These are phyloP conservation scores for Polyodon spathula DNA, from an alignment of 2,113 vertebrate genomes.

Conservation along the genomic window DNA sequence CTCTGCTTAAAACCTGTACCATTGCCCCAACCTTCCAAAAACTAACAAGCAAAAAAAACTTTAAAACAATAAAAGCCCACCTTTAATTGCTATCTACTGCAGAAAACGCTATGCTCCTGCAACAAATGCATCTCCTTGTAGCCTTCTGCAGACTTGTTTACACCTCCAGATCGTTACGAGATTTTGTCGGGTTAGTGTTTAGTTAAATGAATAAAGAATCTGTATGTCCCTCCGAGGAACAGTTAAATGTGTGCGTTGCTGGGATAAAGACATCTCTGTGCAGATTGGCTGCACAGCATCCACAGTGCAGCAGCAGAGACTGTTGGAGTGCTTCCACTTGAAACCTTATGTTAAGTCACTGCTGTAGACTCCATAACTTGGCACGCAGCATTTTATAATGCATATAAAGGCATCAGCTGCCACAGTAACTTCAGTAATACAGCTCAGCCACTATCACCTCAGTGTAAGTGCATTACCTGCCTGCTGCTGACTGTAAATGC, in stretches of 20 bases:
- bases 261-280: slow-evolving; percentile 1
- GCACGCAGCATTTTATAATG: neutral
- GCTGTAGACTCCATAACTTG: neutral
- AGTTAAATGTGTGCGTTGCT: neutral
- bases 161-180: neutral
- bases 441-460: neutral
- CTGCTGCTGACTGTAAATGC: neutral
- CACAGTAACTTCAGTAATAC: neutral
- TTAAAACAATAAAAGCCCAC: too few relatives aligned
- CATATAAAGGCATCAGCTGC: neutral
- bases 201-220: slow-evolving; percentile 2
- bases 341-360: neutral
- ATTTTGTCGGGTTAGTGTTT: neutral
- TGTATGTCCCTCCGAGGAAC: neutral
- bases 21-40: too few relatives aligned
- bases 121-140: too few relatives aligned
- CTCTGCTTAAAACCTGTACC: too few relatives aligned
- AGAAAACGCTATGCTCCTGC: too few relatives aligned
- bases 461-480: neutral
- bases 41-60: too few relatives aligned
- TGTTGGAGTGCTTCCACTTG: slow-evolving; percentile 6
- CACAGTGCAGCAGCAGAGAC: neutral
- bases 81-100: too few relatives aligned
- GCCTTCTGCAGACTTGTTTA: too few relatives aligned
- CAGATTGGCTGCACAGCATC: neutral